Evolutionary conservation across 2,888 invertebrate genomes (phyloP).

Genomic region (Miltochrista miniata): DNA sequence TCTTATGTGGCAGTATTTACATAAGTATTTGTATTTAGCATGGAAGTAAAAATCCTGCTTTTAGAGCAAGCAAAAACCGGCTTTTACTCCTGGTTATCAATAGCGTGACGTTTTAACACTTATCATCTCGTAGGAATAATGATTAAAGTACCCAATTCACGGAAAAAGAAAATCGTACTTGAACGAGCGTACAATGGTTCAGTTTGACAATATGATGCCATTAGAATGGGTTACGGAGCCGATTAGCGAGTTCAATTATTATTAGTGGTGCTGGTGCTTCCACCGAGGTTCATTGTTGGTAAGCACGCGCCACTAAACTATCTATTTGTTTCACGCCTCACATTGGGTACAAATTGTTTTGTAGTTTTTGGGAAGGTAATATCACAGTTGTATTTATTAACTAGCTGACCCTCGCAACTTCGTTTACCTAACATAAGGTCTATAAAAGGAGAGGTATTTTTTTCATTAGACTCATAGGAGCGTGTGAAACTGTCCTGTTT

Average conservation of each 20-base stretch:
- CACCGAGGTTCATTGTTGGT: slow-evolving; percentile 20
- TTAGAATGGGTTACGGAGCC: slow-evolving; percentile 5
- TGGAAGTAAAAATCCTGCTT: no score
- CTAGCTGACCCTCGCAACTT: no score
- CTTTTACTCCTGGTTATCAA: no score
- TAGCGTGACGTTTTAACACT: not conserved
- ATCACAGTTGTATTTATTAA: no score
- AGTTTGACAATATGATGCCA: not conserved
- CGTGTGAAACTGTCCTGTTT: no score
- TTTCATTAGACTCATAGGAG: no score
- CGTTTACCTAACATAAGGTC: no score
- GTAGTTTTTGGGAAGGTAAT: not conserved
- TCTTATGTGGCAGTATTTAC: no score
- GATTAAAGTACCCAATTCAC: not conserved
- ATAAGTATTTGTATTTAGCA: no score
- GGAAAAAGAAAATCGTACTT: not conserved
- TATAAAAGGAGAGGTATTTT: no score
- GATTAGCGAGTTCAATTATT: slow-evolving; percentile 20
- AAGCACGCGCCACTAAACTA: slow-evolving; percentile 25
- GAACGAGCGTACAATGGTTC: not conserved
- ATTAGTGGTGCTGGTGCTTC: slow-evolving; percentile 19
- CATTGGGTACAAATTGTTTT: not conserved
- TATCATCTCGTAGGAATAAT: not conserved
- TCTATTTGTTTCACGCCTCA: slow-evolving; percentile 14
- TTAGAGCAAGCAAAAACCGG: no score